Evolutionary conservation across 2,113 vertebrate genomes (phyloP).

Genomic region (Antigone vipio): DNA sequence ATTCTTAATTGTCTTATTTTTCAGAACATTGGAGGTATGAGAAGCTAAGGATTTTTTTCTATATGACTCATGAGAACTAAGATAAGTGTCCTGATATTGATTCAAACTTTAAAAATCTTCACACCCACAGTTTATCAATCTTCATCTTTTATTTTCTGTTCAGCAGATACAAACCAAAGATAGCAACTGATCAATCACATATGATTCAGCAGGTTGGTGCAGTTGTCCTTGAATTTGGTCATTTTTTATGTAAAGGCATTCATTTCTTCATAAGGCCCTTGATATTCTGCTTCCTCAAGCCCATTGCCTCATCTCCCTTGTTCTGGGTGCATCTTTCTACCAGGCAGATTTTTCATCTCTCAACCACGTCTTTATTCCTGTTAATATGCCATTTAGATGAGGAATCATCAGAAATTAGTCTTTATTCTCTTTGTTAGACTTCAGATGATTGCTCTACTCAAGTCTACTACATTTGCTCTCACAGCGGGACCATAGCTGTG

Average conservation of each 20-base stretch:
- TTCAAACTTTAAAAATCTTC: background rate
- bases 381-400: background rate
- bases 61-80: background rate
- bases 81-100: background rate
- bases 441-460: background rate
- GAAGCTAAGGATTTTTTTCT: background rate
- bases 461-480: background rate
- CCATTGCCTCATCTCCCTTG: background rate
- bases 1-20: background rate
- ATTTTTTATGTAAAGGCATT: background rate
- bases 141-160: background rate
- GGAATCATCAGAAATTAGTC: background rate
- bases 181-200: background rate
- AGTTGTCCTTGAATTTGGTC: background rate
- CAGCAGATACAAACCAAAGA: background rate
- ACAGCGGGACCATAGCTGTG: background rate
- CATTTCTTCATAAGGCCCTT: background rate
- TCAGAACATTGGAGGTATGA: background rate
- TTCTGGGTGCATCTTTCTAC: background rate
- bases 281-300: background rate
- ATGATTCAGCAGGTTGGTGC: background rate
- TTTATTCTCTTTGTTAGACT: background rate
- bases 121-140: background rate
- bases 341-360: background rate
- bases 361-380: background rate